Evolutionary conservation across 1,140 invertebrate genomes (phyloP).

Genomic region (Bradysia coprophila): DNA sequence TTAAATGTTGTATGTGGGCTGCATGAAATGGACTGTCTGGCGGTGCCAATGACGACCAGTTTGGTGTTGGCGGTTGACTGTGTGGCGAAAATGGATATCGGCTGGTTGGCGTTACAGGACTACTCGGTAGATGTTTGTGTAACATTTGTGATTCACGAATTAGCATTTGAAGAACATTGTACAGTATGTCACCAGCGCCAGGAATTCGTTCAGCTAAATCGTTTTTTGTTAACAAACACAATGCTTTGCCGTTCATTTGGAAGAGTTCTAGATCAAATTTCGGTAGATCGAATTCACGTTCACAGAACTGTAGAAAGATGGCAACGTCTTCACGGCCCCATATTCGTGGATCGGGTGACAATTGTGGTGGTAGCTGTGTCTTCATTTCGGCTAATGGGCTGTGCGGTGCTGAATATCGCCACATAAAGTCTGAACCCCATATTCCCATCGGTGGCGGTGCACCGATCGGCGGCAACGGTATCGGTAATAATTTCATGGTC

Average conservation of each 20-base stretch:
- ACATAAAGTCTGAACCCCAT: slow-evolving; percentile 62
- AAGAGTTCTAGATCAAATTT: slow-evolving; percentile 85
- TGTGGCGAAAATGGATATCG: slow-evolving; percentile 62
- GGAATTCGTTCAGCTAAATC: slow-evolving; percentile 82
- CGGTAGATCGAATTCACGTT: slow-evolving; percentile 81
- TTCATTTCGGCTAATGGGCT: slow-evolving; percentile 66
- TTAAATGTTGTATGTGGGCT: slow-evolving; percentile 44
- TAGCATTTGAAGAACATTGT: slow-evolving; percentile 80
- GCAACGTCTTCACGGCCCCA: slow-evolving; percentile 84
- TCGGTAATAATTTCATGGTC: slow-evolving; percentile 43
- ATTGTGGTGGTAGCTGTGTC: slow-evolving; percentile 55
- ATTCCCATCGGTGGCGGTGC: slow-evolving; percentile 33
- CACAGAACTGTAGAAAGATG: slow-evolving; percentile 78
- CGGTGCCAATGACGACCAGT: slow-evolving; percentile 42
- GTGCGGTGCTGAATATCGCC: slow-evolving; percentile 47
- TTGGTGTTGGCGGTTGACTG: slow-evolving; percentile 57
- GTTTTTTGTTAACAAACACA: slow-evolving; percentile 73
- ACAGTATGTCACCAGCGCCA: slow-evolving; percentile 79
- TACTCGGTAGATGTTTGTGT: slow-evolving; percentile 56
- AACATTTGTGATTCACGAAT: slow-evolving; percentile 58
- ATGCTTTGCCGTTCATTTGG: slow-evolving; percentile 94
- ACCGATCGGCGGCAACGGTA: slow-evolving; percentile 36
- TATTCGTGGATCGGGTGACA: slow-evolving; percentile 70
- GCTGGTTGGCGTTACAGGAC: slow-evolving; percentile 65
- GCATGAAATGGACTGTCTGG: slow-evolving; percentile 43